Conservation (phyloP, 2,113 vertebrate species). For the Hiodon tergisus region DNA sequence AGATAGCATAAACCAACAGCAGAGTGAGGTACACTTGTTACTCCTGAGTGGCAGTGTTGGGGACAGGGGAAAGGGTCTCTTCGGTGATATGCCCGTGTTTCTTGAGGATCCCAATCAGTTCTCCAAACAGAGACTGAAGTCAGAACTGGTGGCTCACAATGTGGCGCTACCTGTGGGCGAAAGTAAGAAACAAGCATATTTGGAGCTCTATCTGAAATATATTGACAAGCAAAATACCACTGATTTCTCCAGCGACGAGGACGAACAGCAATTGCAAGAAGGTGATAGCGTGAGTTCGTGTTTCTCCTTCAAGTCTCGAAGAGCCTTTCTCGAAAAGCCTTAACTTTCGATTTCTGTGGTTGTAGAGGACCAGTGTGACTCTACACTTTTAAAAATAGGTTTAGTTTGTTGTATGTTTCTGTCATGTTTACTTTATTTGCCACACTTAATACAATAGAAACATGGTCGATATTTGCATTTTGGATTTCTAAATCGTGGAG, state of each 20-base stretch:
- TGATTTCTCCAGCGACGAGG: constrained; percentile 70
- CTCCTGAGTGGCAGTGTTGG: background rate
- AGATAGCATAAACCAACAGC: background rate
- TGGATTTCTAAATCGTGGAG: too few species aligned
- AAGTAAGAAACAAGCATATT: constrained; percentile 54
- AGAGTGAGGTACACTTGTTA: background rate
- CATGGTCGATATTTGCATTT: too few species aligned
- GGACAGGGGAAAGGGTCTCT: background rate
- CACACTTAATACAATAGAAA: too few species aligned
- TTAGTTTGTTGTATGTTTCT: too few species aligned
- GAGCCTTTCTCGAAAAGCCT: too few species aligned
- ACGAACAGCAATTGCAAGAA: constrained; percentile 38
- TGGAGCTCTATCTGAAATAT: constrained; percentile 56
- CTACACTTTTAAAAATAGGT: too few species aligned
- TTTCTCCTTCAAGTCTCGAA: background rate
- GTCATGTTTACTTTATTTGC: too few species aligned
- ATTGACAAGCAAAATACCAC: constrained; percentile 37
- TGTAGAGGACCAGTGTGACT: too few species aligned
- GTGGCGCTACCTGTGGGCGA: constrained; percentile 51
- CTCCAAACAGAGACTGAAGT: constrained; percentile 58
- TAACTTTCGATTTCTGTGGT: too few species aligned
- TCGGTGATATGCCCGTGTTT: constrained; percentile 54
- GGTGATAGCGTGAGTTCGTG: constrained; percentile 50
- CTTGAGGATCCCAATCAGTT: constrained; percentile 49
- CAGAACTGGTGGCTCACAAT: constrained; percentile 55